A percentile compares a stretch with the other conserved stretches of the same genome.
phyloP scores from a whole-genome alignment of 2,113 vertebrate species.

The Passer domesticus region DNA sequence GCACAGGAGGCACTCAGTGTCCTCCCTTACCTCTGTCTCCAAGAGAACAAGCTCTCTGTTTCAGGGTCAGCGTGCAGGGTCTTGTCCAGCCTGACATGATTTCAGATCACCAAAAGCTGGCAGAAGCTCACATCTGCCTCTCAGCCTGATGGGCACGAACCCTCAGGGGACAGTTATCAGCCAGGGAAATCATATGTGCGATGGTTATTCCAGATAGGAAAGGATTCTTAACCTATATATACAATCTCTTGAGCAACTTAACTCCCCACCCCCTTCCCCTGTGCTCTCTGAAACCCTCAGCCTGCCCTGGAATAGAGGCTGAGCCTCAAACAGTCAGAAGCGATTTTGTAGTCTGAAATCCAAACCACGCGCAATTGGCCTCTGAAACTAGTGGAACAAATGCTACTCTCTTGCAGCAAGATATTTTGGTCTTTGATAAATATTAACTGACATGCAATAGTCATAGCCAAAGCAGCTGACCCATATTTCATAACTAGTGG shows the following conservation, averaged over 20 bases:
- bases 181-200: background rate
- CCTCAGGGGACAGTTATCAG: background rate
- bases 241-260: background rate
- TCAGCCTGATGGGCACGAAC: background rate
- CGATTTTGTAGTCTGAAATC: constrained; percentile 17
- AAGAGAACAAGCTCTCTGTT: background rate
- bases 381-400: constrained; percentile 53
- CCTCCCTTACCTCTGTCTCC: background rate
- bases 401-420: constrained; percentile 45
- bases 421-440: constrained; percentile 71
- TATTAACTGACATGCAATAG: constrained; percentile 48
- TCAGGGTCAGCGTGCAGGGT: background rate
- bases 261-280: background rate
- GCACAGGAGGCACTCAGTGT: background rate
- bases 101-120: background rate
- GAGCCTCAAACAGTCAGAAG: constrained; percentile 44
- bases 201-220: background rate
- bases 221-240: background rate
- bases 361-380: constrained; percentile 12
- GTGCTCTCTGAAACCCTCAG: constrained; percentile 18
- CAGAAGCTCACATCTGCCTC: background rate
- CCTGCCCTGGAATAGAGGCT: constrained; percentile 26
- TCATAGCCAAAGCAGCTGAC: constrained; percentile 57
- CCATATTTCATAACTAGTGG: constrained; percentile 47
- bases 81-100: background rate